These are phyloP conservation scores for Pristionchus entomophagus DNA, from an alignment of 2,888 invertebrate species.

Conservation along the genomic window DNA sequence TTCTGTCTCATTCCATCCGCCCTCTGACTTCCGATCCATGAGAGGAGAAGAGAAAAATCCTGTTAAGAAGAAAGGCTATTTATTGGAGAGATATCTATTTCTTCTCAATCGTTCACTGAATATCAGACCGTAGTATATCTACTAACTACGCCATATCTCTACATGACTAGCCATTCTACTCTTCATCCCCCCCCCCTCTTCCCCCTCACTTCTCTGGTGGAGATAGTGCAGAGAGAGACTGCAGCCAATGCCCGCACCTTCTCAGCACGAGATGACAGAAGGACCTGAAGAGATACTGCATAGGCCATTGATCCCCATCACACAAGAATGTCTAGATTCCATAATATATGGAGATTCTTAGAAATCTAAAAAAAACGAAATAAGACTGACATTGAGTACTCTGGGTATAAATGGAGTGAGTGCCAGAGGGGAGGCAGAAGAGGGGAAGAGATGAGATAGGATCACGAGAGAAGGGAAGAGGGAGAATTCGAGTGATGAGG, in stretches of 20 bases:
- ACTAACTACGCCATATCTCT: not conserved
- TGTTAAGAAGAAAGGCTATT: no score
- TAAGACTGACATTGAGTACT: slow-evolving; percentile 8
- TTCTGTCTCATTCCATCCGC: not conserved
- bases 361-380: not conserved
- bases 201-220: slow-evolving; percentile 55
- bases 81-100: no score
- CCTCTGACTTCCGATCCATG: not conserved
- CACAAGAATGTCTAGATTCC: no score
- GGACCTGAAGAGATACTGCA: slow-evolving; percentile 42
- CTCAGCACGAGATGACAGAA: slow-evolving; percentile 49
- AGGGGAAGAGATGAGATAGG: slow-evolving; percentile 44
- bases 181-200: no score
- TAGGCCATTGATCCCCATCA: no score
- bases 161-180: no score
- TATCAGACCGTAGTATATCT: no score
- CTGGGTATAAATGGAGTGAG: slow-evolving; percentile 40
- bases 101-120: no score
- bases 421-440: slow-evolving; percentile 30
- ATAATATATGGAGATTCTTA: no score
- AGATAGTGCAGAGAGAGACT: slow-evolving; percentile 62
- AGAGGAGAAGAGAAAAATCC: slow-evolving; percentile 26
- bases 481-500: slow-evolving; percentile 27
- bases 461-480: slow-evolving; percentile 44
- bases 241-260: slow-evolving; percentile 64